These are phyloP conservation scores for Cyprinodon brontotheroides DNA, from an alignment of 2,113 vertebrate species.

Conservation along the genomic window DNA sequence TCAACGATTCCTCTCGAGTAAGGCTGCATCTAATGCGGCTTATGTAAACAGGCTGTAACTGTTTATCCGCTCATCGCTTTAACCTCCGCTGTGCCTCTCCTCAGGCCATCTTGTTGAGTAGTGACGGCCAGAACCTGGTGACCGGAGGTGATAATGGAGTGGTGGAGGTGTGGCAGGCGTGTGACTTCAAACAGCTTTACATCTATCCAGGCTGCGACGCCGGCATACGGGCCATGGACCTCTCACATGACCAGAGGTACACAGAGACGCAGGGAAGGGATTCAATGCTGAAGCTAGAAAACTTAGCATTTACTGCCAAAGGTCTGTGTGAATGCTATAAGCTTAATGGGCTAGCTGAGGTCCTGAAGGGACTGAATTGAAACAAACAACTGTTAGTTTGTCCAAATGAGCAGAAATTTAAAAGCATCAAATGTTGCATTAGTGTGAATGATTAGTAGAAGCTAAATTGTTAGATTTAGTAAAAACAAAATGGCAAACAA, in stretches of 20 bases:
- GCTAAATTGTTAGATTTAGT: not conserved
- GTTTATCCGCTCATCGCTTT: not conserved
- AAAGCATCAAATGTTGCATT: too few species aligned
- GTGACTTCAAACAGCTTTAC: conserved; percentile 99
- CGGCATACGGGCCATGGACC: conserved; percentile 97
- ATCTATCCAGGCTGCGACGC: conserved; percentile 99
- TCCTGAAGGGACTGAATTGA: too few species aligned
- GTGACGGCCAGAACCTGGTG: conserved; percentile 97
- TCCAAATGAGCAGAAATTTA: too few species aligned
- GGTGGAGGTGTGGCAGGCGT: conserved; percentile 99
- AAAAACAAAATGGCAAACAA: not conserved
- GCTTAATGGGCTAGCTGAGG: too few species aligned
- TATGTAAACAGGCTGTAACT: not conserved
- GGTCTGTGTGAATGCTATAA: too few species aligned
- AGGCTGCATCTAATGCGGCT: conserved; percentile 21
- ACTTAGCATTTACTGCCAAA: not conserved
- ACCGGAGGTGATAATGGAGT: conserved; percentile 98
- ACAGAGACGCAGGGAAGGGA: conserved; percentile 40
- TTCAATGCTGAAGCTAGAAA: not conserved
- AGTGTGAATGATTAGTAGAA: too few species aligned
- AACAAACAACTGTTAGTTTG: too few species aligned
- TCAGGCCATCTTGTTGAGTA: conserved; percentile 95
- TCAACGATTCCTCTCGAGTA: conserved; percentile 95
- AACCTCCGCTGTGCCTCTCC: not conserved
- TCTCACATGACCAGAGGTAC: conserved; percentile 99